These are phyloP conservation scores for Polydrusus cervinus DNA, from an alignment of 2,888 invertebrate species.

Conservation along the genomic window DNA sequence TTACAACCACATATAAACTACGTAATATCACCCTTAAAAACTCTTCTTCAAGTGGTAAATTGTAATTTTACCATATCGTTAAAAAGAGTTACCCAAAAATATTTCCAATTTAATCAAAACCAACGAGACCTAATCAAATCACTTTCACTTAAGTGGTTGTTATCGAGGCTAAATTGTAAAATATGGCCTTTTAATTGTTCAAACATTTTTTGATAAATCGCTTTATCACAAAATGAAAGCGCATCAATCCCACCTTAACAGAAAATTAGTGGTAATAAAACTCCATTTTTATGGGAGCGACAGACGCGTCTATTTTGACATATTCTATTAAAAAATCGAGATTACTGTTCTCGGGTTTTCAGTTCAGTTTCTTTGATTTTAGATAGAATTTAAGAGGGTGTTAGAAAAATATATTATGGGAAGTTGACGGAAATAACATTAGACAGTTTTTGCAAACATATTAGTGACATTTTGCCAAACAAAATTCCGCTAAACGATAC, in stretches of 20 bases:
- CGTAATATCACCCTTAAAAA: no score
- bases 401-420: not conserved
- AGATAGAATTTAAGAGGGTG: constrained; percentile 18
- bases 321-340: constrained; percentile 19
- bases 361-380: constrained; percentile 5
- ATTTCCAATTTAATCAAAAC: constrained; percentile 7
- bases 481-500: no score
- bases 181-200: constrained; percentile 16
- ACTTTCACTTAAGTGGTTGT: not conserved
- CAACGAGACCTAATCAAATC: not conserved
- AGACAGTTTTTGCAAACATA: not conserved
- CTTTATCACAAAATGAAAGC: constrained; percentile 11
- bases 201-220: constrained; percentile 21
- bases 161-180: constrained; percentile 17
- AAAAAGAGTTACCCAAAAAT: not conserved
- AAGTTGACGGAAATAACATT: not conserved
- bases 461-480: no score
- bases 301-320: constrained; percentile 24
- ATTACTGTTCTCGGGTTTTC: constrained; percentile 10
- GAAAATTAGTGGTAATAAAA: constrained; percentile 1
- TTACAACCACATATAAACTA: no score
- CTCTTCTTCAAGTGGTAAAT: no score
- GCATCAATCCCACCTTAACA: not conserved
- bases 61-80: no score
- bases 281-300: constrained; percentile 11